Base-by-base conservation (phyloP, 2,113 vertebrate species). In the Plecturocebus donacophilus region DNA sequence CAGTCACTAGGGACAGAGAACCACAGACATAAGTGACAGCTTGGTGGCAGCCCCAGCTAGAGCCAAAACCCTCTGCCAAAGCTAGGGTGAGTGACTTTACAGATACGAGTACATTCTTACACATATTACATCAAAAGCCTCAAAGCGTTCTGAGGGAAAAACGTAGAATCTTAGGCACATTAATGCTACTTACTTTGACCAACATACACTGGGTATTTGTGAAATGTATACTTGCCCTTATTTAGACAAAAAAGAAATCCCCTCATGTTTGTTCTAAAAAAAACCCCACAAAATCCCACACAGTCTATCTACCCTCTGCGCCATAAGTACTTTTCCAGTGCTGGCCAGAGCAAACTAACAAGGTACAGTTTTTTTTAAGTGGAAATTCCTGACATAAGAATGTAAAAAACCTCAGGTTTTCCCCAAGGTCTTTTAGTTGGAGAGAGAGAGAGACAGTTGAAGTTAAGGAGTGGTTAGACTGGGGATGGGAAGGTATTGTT, bases 301-400 rank as follows among this genome's bases (percentile, higher is more conserved):
- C 16, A 49, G 54, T 35, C 61, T 45, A 73, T 35, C 61, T 45
- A 73, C 49, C 70, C 25, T 45, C 11, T 27, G 30, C 27, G 27
- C 10, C 4, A 40, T 30, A 85, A 89, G 54, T 38, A 45, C 49
- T 87, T 85, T n/a, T 35, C 83, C 90, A 66, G 73, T 49, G 73
- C 11, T 35, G 16, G 79, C 45, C 58, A 30, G 25, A 88, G 70
- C 32, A 88, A 75, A 80, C 27, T 6, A 49, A 10, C 13, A 12
- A 87, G n/a, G 47, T 12, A 6, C 9, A 11, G 8, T 30, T 61
- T 89, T 56, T 80, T 82, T 38, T 16, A 75, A 88, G 71, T 30
- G 20, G 71, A 93, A 93, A 91, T 92, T 84, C 61, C 52, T 77
- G 4, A 90, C 84, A 47, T 21, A 84, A 54, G 49, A 95, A 91